These are phyloP conservation scores for Colaptes auratus DNA, from an alignment of 2,113 vertebrate species.

Conservation along the genomic window DNA sequence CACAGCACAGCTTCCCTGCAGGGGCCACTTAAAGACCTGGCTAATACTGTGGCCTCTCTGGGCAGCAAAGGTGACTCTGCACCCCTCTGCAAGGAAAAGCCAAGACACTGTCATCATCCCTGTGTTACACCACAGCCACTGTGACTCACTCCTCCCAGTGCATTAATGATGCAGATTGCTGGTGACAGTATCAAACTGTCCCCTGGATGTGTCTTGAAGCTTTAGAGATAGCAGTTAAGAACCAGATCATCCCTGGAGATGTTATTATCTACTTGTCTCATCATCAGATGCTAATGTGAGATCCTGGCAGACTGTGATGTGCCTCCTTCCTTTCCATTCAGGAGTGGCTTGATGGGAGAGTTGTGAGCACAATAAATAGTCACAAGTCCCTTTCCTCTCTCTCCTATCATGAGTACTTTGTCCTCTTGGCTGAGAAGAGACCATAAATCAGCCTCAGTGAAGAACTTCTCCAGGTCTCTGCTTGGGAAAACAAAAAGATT, in stretches of 20 bases:
- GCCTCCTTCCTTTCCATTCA: background rate
- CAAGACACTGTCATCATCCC: accelerated
- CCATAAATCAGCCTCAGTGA: background rate
- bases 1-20: background rate
- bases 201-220: background rate
- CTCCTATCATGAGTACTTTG: background rate
- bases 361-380: background rate
- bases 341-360: background rate
- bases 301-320: background rate
- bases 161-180: background rate
- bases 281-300: background rate
- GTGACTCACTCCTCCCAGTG: background rate
- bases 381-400: background rate
- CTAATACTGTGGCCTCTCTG: accelerated
- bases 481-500: background rate
- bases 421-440: background rate
- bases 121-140: background rate
- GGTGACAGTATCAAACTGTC: background rate
- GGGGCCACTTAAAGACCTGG: background rate
- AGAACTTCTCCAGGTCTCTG: background rate
- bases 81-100: background rate
- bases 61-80: background rate
- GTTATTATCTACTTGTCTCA: background rate
- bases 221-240: background rate
- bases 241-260: background rate